Evolutionary conservation across 2,888 invertebrate species (phyloP).

Genomic region (Orthonevra nobilis): DNA sequence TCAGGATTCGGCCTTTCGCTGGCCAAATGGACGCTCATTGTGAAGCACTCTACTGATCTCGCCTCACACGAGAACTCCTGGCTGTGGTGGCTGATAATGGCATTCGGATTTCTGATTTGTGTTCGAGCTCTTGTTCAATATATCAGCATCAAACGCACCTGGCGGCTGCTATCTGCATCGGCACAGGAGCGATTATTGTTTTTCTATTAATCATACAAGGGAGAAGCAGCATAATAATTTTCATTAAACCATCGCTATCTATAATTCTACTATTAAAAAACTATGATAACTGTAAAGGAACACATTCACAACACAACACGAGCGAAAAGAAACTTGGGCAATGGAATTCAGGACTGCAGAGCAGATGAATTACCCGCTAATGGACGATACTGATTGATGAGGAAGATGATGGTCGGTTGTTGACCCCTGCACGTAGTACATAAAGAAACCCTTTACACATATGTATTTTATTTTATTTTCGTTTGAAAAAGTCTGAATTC

Average conservation of each 20-base stretch:
- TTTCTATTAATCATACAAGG: slow-evolving; percentile 85
- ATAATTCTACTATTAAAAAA: slow-evolving; percentile 53
- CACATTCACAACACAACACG: slow-evolving; percentile 9
- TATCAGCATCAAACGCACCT: slow-evolving; percentile 92
- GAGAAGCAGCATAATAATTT: slow-evolving; percentile 28
- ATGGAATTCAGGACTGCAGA: slow-evolving; percentile 33
- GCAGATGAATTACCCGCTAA: slow-evolving; percentile 27
- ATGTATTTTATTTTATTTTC: slow-evolving; percentile 22
- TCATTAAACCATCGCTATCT: slow-evolving; percentile 55
- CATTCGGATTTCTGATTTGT: slow-evolving; percentile 92
- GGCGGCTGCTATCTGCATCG: slow-evolving; percentile 91
- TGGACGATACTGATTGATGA: slow-evolving; percentile 30
- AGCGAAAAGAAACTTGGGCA: slow-evolving; percentile 35
- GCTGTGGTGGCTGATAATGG: slow-evolving; percentile 96
- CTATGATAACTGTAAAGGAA: slow-evolving; percentile 46
- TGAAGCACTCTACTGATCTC: slow-evolving; percentile 93
- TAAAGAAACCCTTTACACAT: slow-evolving; percentile 6
- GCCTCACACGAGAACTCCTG: slow-evolving; percentile 93
- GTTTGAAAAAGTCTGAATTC: slow-evolving; percentile 45
- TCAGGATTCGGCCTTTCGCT: slow-evolving; percentile 95
- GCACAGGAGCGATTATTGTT: slow-evolving; percentile 93
- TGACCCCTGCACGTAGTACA: slow-evolving; percentile 45
- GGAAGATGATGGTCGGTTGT: slow-evolving; percentile 9
- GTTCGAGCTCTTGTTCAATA: slow-evolving; percentile 93
- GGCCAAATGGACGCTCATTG: slow-evolving; percentile 97